A percentile compares a stretch with the other conserved stretches of the same genome.
phyloP scores from a whole-genome alignment of 1,140 invertebrate genomes.

The Ips typographus region DNA sequence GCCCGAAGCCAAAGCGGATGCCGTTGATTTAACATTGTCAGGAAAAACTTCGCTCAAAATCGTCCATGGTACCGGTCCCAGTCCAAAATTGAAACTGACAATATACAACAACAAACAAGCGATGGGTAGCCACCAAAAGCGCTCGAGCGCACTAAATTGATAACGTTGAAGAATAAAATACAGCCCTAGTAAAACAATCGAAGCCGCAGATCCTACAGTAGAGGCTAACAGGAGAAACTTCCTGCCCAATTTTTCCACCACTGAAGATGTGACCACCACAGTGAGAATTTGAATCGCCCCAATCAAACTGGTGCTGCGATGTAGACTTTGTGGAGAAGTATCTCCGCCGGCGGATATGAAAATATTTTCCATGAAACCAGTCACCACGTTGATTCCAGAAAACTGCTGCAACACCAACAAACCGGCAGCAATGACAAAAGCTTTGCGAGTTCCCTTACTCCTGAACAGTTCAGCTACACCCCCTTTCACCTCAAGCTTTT shows the following conservation, averaged over 20 bases:
- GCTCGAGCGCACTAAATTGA: conserved; percentile 32
- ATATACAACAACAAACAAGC: conserved; percentile 43
- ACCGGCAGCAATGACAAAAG: conserved; percentile 70
- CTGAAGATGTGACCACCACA: conserved; percentile 66
- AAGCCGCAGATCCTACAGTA: conserved; percentile 58
- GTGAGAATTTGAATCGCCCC: conserved; percentile 76
- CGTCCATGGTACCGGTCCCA: conserved; percentile 82
- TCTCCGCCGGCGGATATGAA: conserved; percentile 65
- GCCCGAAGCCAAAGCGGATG: conserved; percentile 70
- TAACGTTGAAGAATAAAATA: conserved; percentile 47
- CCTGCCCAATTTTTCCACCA: conserved; percentile 78
- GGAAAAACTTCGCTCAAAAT: conserved; percentile 82
- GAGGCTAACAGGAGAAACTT: conserved; percentile 71
- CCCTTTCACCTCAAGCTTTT: conserved; percentile 23
- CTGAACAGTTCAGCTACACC: conserved; percentile 29
- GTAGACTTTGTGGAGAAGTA: conserved; percentile 53
- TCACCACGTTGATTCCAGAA: conserved; percentile 82
- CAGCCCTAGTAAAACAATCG: conserved; percentile 42
- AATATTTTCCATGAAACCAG: conserved; percentile 77
- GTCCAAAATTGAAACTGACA: conserved; percentile 55
- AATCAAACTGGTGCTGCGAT: conserved; percentile 68
- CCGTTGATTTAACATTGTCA: conserved; percentile 70
- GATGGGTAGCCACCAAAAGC: conserved; percentile 47
- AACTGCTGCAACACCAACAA: conserved; percentile 87
- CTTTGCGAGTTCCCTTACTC: conserved; percentile 60